A percentile compares a stretch with the other conserved stretches of the same genome.
Conservation (phyloP, 2,797 vertebrate genomes). For the Melanotaenia boesemani region DNA sequence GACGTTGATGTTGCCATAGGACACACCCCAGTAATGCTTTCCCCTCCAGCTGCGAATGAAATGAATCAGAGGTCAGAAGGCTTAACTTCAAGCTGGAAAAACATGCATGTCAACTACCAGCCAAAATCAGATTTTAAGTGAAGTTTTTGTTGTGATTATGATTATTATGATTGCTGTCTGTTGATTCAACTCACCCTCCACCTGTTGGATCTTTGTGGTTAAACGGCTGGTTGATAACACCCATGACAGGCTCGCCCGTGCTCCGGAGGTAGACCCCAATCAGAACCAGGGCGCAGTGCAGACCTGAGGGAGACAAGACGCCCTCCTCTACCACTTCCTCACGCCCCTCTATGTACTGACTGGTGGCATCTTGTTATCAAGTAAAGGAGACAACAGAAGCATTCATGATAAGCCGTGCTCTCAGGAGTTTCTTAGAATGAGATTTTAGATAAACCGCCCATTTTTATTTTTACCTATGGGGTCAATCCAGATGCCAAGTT, state of each 20-base stretch:
- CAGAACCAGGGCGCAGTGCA: conserved; percentile 90
- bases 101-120: background rate
- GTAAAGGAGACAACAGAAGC: background rate
- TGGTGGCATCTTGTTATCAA: conserved; percentile 85
- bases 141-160: background rate
- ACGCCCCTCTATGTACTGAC: conserved; percentile 90
- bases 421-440: too few species aligned
- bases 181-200: conserved; percentile 67
- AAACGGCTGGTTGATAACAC: conserved; percentile 93
- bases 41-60: conserved; percentile 82
- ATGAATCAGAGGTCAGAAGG: conserved; percentile 5
- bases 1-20: conserved; percentile 74
- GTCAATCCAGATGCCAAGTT: conserved; percentile 87
- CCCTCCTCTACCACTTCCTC: conserved; percentile 80
- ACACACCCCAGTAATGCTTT: conserved; percentile 86
- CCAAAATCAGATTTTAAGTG: background rate
- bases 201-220: conserved; percentile 77
- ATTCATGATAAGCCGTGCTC: background rate
- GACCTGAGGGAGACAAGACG: conserved; percentile 85
- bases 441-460: rapidly evolving
- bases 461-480: conserved; percentile 79
- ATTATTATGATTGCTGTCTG: too few species aligned
- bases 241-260: conserved; percentile 89
- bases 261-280: conserved; percentile 88
- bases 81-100: background rate